These are phyloP conservation scores for Bubalus kerabau DNA, from an alignment of 2,113 vertebrate species.

Conservation along the genomic window DNA sequence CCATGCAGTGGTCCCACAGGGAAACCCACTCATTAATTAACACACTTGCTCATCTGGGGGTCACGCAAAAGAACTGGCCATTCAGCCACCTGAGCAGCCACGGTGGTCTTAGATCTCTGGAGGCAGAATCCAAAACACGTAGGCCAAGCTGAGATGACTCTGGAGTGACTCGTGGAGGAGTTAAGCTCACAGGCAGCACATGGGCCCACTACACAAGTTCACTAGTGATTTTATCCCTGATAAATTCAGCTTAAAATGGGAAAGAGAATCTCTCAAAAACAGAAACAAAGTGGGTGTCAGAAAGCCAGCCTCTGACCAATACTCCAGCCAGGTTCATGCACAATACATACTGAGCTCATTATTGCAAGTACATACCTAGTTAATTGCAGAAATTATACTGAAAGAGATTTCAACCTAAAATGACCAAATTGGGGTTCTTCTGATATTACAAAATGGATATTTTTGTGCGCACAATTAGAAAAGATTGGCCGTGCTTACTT, in stretches of 20 bases:
- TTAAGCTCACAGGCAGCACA: not conserved
- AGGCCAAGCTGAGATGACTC: not conserved
- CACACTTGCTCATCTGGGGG: accelerated
- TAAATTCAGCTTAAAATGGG: not conserved
- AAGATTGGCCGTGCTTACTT: accelerated
- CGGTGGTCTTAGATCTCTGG: not conserved
- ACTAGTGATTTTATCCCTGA: not conserved
- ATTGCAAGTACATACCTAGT: not conserved
- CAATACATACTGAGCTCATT: not conserved
- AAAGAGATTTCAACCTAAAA: not conserved
- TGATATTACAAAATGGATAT: not conserved
- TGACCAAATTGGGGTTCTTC: not conserved
- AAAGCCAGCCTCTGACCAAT: not conserved
- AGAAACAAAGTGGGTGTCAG: not conserved
- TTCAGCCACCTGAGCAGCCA: not conserved
- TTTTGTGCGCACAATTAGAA: not conserved
- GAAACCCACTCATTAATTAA: not conserved
- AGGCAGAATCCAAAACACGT: accelerated
- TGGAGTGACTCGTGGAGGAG: not conserved
- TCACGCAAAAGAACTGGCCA: accelerated
- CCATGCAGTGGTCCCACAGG: not conserved
- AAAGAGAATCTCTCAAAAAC: not conserved
- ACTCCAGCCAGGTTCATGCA: not conserved
- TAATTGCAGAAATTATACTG: not conserved
- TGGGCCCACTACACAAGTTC: not conserved